A percentile compares a stretch with the other conserved stretches of the same genome.
Conservation (phyloP, 2,113 vertebrate genomes). For the Maccullochella peelii region DNA sequence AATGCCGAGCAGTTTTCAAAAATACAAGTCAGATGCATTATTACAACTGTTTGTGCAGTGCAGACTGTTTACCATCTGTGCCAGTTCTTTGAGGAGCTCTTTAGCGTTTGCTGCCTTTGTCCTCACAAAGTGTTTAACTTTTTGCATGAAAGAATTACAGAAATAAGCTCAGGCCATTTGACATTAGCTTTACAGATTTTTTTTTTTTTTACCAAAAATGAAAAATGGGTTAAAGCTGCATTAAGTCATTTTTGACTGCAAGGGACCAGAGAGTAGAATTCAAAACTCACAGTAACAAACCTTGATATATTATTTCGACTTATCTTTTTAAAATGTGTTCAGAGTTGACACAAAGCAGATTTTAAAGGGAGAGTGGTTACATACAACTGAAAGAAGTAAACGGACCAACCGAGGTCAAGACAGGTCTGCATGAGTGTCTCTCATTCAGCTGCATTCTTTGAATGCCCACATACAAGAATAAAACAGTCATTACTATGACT, state of each 20-base stretch:
- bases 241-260: constrained; percentile 3
- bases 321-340: background rate
- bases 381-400: background rate
- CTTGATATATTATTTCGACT: background rate
- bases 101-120: constrained; percentile 13
- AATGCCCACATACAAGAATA: background rate
- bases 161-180: background rate
- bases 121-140: background rate
- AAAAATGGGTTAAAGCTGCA: background rate
- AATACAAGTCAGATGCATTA: constrained; percentile 59
- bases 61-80: constrained; percentile 60
- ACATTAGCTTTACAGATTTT: background rate
- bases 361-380: background rate
- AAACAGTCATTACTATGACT: constrained; percentile 2
- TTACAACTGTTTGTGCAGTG: constrained; percentile 35
- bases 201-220: background rate
- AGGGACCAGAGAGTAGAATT: background rate
- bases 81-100: constrained; percentile 35
- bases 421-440: background rate
- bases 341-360: background rate
- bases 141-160: constrained; percentile 10
- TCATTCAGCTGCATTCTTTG: background rate
- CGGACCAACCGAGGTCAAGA: background rate
- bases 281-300: background rate
- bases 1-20: constrained; percentile 32